Evolutionary conservation across 1,140 invertebrate species (phyloP).

Genomic region (Aphis gossypii): DNA sequence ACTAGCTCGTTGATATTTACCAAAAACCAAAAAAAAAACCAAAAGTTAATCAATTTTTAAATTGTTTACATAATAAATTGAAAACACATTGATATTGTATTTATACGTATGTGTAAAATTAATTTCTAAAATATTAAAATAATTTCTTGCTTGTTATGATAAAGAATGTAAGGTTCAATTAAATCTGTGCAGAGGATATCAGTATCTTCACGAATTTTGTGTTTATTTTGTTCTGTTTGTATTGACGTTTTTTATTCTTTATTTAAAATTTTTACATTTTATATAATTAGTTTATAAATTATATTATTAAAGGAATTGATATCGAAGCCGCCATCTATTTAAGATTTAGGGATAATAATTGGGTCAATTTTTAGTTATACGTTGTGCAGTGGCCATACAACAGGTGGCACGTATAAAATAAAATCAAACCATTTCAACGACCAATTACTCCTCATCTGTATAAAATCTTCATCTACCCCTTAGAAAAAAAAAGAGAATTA

Average conservation of each 20-base stretch:
- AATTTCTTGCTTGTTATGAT: neutral
- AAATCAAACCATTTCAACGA: neutral
- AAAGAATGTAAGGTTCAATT: too few species aligned
- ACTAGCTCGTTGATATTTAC: neutral
- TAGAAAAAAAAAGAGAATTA: too few species aligned
- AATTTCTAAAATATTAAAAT: neutral
- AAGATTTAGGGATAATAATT: neutral
- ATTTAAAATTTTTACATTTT: neutral
- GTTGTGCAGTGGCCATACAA: neutral
- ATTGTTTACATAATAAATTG: neutral
- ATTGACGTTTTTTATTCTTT: neutral
- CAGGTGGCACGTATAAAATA: neutral
- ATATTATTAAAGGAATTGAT: neutral
- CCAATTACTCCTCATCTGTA: neutral
- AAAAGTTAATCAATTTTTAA: neutral
- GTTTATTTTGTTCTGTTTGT: too few species aligned
- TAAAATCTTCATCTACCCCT: too few species aligned
- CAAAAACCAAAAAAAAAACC: neutral
- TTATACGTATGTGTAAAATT: neutral
- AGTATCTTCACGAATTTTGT: too few species aligned
- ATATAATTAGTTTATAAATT: neutral
- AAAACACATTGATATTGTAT: neutral
- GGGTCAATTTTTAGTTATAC: neutral
- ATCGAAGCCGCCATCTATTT: neutral
- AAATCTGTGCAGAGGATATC: too few species aligned